Base-by-base conservation (phyloP, 2,113 vertebrate species). In the Chaetodon auriga region DNA sequence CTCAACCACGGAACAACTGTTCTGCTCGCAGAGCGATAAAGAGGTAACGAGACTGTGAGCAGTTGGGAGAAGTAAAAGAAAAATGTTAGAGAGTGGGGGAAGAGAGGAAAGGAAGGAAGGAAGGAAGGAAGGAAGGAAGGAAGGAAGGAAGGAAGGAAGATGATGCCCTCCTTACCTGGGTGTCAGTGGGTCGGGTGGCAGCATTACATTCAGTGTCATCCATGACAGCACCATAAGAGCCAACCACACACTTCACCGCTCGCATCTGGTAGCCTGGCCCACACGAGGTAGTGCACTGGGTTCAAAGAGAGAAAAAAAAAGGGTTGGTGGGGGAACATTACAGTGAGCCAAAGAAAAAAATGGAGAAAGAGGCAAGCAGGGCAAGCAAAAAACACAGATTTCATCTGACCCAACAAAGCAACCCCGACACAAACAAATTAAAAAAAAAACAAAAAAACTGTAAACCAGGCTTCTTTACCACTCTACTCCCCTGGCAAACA, bases 241-340 rank as follows among this genome's bases (percentile, higher is more conserved):
- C 97, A 62, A 97, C 94, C 8, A 99, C 92, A 90, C 98, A 99
- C 87, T 98, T 98, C 88, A 99, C 98, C 0, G 96, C 97, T 92
- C 98, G 95, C 94, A 96, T 97, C 91, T 99, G 98, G 93, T 99
- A 99, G 64, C 98, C 98, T 73, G 95, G 96, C 62, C 98, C 98
- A 89, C 98, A 99, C 15, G 97, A 97, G 82, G 94, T 94, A 2
- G 97, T 98, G 95, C 98, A 99, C 98, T 99, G 89, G 80, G 90
- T 90, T 91, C 78, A 90, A 65, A 87, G 71, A 83, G 41, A 73
- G 48, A 57, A 72, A 84, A 76, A 84, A 76, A 57, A 46, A 48
- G 55, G 71, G 66, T 30, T 41, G 60, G 60, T 25, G 70, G 71
- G n/a, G 78, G 70, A 79, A 81, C 69, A 83, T 85, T 53, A 89